Evolutionary conservation across 2,113 vertebrate genomes (phyloP), one percentile per base, ranked within the genome.

Genomic region (Callopanchax toddi): DNA sequence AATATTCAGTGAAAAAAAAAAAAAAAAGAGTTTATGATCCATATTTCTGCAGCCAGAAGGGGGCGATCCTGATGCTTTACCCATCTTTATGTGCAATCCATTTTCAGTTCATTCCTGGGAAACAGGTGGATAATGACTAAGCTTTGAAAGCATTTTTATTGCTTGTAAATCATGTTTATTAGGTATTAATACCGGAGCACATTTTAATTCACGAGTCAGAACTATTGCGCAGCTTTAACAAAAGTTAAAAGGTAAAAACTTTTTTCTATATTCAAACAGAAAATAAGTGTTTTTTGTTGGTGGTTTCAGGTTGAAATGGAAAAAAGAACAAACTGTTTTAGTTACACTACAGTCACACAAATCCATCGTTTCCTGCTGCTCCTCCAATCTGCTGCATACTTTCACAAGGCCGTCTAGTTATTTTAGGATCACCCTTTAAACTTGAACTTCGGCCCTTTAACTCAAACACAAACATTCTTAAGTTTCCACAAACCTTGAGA

Each of bases 361-460:
- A 66, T 67, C 61, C 77, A 82, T 84, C 54, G 52, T 52, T 73
- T 86, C 83, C 76, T 78, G 79, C 76, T 54, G 60, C 39, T 79
- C 61, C 73, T 60, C 60, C 15, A 18, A 69, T 67, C 20, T 12
- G 5, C 66, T 1, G 16, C 81, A 81, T 86, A 71, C 67, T 90
- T 90, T 91, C 89, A 88, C 87, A 86, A 78, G 83, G 40, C 76
- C 73, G 21, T 80, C 53, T 56, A 71, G 78, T 87, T 91, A 90
- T 92, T 91, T 90, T 85, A 76, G 81, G 83, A 89, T 83, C 73
- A 40, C 68, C 81, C 66, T 74, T 76, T 84, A 78, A 82, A 83
- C 10, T 73, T 59, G 77, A 87, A 85, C 74, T 74, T 60, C 72
- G 77, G 67, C 57, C 74, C 46, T 80, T 67, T 70, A 13, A 48